Evolutionary conservation across 2,888 invertebrate genomes (phyloP).

Genomic region (Campoletis raptor): DNA sequence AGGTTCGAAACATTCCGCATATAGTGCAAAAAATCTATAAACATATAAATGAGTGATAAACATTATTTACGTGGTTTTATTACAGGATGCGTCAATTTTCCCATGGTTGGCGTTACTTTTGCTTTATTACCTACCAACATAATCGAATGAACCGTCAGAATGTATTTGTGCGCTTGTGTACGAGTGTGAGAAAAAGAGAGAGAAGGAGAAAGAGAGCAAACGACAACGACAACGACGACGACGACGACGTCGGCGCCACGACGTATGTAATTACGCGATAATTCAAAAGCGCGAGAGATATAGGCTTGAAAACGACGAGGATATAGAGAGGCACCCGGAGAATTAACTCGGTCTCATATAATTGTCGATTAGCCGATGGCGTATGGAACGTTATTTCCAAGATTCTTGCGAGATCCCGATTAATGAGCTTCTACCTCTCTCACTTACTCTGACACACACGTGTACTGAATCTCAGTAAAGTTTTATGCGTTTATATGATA

Average conservation of each 20-base stretch:
- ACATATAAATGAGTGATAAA: not conserved
- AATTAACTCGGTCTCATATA: conserved; percentile 62
- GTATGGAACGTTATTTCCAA: conserved; percentile 64
- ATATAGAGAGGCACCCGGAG: conserved; percentile 66
- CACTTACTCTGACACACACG: conserved; percentile 6
- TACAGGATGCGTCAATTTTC: conserved; percentile 79
- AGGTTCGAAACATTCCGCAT: conserved; percentile 21
- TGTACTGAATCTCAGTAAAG: not conserved
- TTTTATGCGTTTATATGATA: too few relatives aligned
- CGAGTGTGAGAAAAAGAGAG: conserved; percentile 20
- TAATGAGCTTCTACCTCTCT: conserved; percentile 62
- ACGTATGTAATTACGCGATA: conserved; percentile 78
- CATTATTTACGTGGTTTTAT: conserved; percentile 70
- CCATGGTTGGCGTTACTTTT: conserved; percentile 59
- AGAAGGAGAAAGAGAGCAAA: conserved; percentile 17
- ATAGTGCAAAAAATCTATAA: not conserved
- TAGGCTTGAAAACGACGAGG: conserved; percentile 48
- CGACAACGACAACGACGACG: conserved; percentile 26
- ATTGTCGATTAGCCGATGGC: conserved; percentile 79
- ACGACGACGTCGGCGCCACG: conserved; percentile 69
- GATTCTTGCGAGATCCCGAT: conserved; percentile 69
- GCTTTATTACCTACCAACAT: conserved; percentile 34
- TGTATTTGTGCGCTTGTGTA: not conserved
- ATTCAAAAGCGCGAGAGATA: conserved; percentile 77
- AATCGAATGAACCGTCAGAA: conserved; percentile 16